Conservation (phyloP, 2,113 vertebrate species). For the Tyto alba region DNA sequence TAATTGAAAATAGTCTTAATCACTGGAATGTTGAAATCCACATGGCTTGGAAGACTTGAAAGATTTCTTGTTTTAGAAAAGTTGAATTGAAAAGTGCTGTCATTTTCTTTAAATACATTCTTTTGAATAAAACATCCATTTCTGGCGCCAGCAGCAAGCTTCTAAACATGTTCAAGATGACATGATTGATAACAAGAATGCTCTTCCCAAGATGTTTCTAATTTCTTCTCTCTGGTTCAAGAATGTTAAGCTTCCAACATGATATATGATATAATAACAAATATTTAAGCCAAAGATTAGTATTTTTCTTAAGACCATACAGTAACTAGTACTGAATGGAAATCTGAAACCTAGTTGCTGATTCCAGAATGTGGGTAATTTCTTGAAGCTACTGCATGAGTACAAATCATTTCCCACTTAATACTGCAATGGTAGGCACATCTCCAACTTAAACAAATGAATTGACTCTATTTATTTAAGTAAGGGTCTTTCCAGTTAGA, state of each 20-base stretch:
- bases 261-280: conserved; percentile 59
- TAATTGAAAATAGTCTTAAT: conserved; percentile 65
- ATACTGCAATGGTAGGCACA: background rate
- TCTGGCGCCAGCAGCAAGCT: conserved; percentile 69
- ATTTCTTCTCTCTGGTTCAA: conserved; percentile 67
- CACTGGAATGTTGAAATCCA: conserved; percentile 28
- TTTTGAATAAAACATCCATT: conserved; percentile 78
- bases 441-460: background rate
- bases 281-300: conserved; percentile 40
- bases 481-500: background rate
- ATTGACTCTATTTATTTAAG: background rate
- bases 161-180: conserved; percentile 73
- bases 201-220: conserved; percentile 75
- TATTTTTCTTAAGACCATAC: conserved; percentile 30
- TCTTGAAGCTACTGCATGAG: background rate
- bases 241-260: conserved; percentile 47
- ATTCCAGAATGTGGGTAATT: background rate
- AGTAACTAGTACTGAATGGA: conserved; percentile 38
- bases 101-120: conserved; percentile 77
- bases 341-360: conserved; percentile 33
- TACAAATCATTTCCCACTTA: background rate
- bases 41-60: conserved; percentile 40
- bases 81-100: conserved; percentile 69
- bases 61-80: conserved; percentile 69
- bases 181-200: conserved; percentile 75